Percentiles rank a stretch among this genome's conserved stretches.
Evolutionary conservation across 2,888 invertebrate genomes (phyloP).

Genomic region (Achlya flavicornis): DNA sequence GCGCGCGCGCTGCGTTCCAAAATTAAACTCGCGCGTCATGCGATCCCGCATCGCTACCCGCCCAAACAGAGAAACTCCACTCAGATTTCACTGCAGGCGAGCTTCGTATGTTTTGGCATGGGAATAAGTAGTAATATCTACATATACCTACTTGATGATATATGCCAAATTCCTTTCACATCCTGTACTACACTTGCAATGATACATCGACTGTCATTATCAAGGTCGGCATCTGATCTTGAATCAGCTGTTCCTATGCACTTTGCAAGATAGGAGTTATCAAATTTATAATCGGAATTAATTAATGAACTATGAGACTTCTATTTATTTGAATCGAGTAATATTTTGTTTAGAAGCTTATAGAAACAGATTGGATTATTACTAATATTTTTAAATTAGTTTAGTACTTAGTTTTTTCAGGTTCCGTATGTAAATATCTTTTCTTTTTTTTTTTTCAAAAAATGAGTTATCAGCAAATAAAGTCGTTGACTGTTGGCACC

Average conservation of each 20-base stretch:
- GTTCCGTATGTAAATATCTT: not conserved
- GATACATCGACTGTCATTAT: slow-evolving; percentile 61
- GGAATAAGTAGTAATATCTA: slow-evolving; percentile 27
- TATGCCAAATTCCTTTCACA: slow-evolving; percentile 33
- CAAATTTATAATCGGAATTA: not conserved
- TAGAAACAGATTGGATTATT: not conserved
- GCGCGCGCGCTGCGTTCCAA: slow-evolving; percentile 77
- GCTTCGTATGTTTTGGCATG: slow-evolving; percentile 52
- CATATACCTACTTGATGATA: slow-evolving; percentile 23
- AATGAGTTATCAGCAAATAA: not conserved
- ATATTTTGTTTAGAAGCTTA: not conserved
- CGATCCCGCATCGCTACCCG: slow-evolving; percentile 75
- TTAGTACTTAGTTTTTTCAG: not conserved
- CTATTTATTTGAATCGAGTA: not conserved
- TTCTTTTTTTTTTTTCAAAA: not conserved
- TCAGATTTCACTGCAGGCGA: slow-evolving; percentile 75
- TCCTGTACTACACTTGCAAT: slow-evolving; percentile 33
- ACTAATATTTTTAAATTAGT: not conserved
- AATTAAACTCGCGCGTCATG: slow-evolving; percentile 76
- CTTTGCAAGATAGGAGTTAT: slow-evolving; percentile 19
- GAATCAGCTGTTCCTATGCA: slow-evolving; percentile 49
- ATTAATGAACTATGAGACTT: not conserved
- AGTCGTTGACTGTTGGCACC: slow-evolving; percentile 33
- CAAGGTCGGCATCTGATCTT: slow-evolving; percentile 63
- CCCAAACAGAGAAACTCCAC: slow-evolving; percentile 82